Evolutionary conservation across 2,113 vertebrate genomes (phyloP).

Genomic region (Saccopteryx bilineata): DNA sequence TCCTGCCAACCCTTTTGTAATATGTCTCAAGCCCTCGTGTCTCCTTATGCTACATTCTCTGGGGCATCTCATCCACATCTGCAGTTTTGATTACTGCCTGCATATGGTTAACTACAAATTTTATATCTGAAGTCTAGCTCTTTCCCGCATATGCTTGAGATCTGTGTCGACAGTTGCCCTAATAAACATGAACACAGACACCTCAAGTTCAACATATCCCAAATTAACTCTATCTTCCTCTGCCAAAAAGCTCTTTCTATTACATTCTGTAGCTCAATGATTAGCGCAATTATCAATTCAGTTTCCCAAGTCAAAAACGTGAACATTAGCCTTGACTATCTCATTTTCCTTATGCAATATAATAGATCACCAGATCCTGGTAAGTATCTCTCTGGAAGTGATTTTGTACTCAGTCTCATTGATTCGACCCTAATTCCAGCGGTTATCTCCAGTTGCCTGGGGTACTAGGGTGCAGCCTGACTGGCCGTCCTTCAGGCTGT

Average conservation of each 20-base stretch:
- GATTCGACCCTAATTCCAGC: background rate
- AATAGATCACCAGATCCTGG: background rate
- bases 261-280: background rate
- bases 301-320: slow-evolving; percentile 37
- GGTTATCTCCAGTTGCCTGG: background rate
- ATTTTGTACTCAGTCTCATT: background rate
- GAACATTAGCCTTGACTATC: too few relatives aligned
- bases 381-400: background rate
- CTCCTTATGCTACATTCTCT: background rate
- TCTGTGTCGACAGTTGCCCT: background rate
- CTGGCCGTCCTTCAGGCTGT: background rate
- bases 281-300: background rate
- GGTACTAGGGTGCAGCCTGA: background rate
- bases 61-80: background rate
- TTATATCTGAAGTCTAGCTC: background rate
- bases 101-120: background rate
- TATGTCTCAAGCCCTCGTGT: background rate
- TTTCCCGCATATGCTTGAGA: background rate
- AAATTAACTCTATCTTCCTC: background rate
- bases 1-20: background rate
- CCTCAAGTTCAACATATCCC: background rate
- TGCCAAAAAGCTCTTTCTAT: background rate
- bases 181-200: background rate
- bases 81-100: background rate
- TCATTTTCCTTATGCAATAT: background rate